Conservation (phyloP, 2,113 vertebrate genomes). For the Burhinus bistriatus region DNA sequence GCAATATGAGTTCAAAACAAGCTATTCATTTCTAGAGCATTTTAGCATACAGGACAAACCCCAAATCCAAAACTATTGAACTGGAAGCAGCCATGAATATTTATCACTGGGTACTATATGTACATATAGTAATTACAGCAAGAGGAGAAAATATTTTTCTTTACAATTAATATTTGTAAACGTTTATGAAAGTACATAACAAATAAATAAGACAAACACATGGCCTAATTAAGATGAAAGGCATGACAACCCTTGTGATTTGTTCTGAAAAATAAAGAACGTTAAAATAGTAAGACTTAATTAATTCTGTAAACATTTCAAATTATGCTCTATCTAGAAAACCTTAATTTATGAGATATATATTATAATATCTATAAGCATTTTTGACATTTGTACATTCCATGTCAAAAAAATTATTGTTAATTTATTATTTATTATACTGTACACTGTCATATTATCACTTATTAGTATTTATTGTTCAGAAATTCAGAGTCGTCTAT, state of each 20-base stretch:
- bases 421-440: conserved; percentile 66
- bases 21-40: background rate
- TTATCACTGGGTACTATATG: conserved; percentile 37
- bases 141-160: conserved; percentile 62
- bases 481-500: conserved; percentile 10
- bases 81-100: conserved; percentile 31
- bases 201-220: conserved; percentile 68
- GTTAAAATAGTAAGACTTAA: conserved; percentile 64
- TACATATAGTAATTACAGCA: conserved; percentile 55
- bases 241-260: conserved; percentile 68
- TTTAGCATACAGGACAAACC: background rate
- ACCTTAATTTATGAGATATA: conserved; percentile 43
- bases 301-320: conserved; percentile 69
- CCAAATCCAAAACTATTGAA: background rate
- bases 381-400: conserved; percentile 44
- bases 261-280: conserved; percentile 66
- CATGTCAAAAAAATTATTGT: conserved; percentile 39
- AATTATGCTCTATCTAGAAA: conserved; percentile 45
- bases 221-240: conserved; percentile 74
- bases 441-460: conserved; percentile 22
- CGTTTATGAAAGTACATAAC: conserved; percentile 69
- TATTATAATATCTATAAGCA: conserved; percentile 30
- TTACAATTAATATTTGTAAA: conserved; percentile 68
- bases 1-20: background rate
- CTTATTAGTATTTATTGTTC: conserved; percentile 58